A percentile compares a stretch with the other conserved stretches of the same genome.
phyloP scores from a whole-genome alignment of 2,113 vertebrate genomes.

The Stegostoma tigrinum region DNA sequence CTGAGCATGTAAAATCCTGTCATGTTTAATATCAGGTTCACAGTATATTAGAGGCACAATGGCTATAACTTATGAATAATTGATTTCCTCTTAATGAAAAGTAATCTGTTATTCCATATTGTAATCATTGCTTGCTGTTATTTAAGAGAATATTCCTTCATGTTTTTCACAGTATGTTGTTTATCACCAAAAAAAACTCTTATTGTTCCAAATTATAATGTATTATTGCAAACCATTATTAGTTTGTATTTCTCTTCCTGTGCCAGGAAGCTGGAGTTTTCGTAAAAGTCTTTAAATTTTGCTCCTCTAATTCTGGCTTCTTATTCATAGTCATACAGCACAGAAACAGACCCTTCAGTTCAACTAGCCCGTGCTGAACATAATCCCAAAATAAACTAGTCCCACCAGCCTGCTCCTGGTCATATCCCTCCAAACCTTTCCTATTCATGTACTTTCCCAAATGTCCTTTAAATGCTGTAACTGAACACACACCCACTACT shows the following conservation, averaged over 20 bases:
- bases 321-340: no score
- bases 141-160: slow-evolving; percentile 25
- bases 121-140: not conserved
- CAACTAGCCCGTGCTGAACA: no score
- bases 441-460: no score
- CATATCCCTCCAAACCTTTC: no score
- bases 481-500: no score
- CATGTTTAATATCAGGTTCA: slow-evolving; percentile 32
- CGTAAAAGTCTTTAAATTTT: not conserved
- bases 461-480: no score
- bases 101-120: slow-evolving; percentile 17
- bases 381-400: no score
- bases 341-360: no score
- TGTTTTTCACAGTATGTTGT: not conserved
- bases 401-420: no score
- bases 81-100: not conserved
- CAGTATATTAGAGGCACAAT: slow-evolving; percentile 16
- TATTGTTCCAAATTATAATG: not conserved
- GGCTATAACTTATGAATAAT: slow-evolving; percentile 30
- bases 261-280: not conserved
- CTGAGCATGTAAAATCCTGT: slow-evolving; percentile 28
- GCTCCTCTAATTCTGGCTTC: not conserved
- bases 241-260: not conserved
- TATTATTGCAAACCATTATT: not conserved
- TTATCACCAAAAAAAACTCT: no score